Percentiles rank a stretch among this genome's conserved stretches.
phyloP scores from a whole-genome alignment of 2,888 invertebrate genomes.

The Hesperia comma region DNA sequence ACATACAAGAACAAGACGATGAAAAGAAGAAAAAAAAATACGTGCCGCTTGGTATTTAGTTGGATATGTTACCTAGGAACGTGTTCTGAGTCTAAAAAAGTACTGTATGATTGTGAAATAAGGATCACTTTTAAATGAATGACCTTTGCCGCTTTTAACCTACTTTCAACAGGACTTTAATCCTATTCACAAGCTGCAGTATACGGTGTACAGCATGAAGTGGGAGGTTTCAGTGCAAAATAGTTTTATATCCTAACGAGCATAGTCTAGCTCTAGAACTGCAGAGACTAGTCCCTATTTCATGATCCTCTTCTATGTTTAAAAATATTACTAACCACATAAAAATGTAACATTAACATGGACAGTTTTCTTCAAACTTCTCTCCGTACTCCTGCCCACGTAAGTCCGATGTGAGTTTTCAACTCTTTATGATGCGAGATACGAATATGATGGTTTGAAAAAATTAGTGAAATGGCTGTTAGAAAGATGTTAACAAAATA shows the following conservation, averaged over 20 bases:
- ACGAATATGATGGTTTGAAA: too few relatives aligned
- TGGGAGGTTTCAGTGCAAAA: conserved; percentile 2
- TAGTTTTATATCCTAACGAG: not conserved
- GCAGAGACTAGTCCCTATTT: too few relatives aligned
- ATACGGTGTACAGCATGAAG: not conserved
- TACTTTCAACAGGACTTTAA: conserved; percentile 9
- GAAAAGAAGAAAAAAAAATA: not conserved
- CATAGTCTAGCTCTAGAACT: not conserved
- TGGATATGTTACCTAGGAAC: conserved; percentile 1
- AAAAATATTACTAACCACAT: too few relatives aligned
- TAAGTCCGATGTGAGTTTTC: too few relatives aligned
- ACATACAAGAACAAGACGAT: not conserved
- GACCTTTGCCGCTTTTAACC: conserved; percentile 11
- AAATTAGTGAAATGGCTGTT: too few relatives aligned
- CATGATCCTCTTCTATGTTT: too few relatives aligned
- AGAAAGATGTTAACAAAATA: too few relatives aligned
- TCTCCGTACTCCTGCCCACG: too few relatives aligned
- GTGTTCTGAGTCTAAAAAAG: not conserved
- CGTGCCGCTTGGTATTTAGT: conserved; percentile 9
- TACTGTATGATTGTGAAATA: conserved; percentile 11
- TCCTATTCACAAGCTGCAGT: conserved; percentile 12
- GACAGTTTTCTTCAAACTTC: too few relatives aligned
- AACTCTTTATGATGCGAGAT: too few relatives aligned
- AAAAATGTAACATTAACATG: too few relatives aligned
- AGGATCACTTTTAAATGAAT: conserved; percentile 12